These are phyloP conservation scores for Ceratitis capitata DNA, from an alignment of 1,140 invertebrate genomes.

Conservation along the genomic window DNA sequence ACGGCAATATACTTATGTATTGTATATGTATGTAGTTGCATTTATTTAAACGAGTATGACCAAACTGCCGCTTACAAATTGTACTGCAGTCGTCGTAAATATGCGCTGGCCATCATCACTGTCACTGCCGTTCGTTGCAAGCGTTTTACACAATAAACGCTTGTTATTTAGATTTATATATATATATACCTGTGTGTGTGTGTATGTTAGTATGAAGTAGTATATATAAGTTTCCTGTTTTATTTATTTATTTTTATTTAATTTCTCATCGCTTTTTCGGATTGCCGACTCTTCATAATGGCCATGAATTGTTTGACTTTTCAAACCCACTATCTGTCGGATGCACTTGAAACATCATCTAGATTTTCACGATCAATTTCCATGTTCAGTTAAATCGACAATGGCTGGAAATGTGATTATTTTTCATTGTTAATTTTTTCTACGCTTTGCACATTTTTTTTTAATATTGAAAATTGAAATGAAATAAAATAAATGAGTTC, in stretches of 20 bases:
- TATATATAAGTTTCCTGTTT: not conserved
- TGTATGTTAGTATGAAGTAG: not conserved
- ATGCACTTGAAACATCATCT: not conserved
- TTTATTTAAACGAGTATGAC: too few species aligned
- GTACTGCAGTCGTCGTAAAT: not conserved
- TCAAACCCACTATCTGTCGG: not conserved
- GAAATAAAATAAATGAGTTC: too few species aligned
- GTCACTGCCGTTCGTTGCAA: not conserved
- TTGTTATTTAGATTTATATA: not conserved
- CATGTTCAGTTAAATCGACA: not conserved
- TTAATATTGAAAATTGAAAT: too few species aligned
- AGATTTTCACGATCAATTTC: conserved; percentile 1
- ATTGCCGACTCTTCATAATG: not conserved
- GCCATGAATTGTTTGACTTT: not conserved
- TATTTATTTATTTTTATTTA: not conserved
- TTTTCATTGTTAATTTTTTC: too few species aligned
- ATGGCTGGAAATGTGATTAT: not conserved
- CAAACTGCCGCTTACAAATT: not conserved
- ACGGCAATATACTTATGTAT: not conserved
- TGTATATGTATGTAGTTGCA: not conserved
- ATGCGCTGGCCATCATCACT: not conserved
- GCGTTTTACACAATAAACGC: not conserved
- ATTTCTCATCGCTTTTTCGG: not conserved
- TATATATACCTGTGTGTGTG: not conserved
- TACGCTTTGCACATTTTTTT: too few species aligned